phyloP scores from a whole-genome alignment of 2,888 invertebrate species.

The Lasioglossum pauxillum region DNA sequence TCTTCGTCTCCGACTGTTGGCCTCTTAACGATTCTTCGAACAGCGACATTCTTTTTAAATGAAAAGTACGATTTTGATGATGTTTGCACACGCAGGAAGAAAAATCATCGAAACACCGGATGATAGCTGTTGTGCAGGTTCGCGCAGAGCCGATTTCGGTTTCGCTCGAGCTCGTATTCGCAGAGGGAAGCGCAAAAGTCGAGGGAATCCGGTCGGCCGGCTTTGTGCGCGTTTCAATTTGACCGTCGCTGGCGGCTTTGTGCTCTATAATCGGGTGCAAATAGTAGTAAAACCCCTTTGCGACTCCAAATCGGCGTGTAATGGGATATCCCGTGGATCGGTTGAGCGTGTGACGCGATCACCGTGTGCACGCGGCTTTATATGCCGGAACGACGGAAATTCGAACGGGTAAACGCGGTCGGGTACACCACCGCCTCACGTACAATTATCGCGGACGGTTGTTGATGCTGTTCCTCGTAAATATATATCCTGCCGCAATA shows the following conservation, averaged over 20 bases:
- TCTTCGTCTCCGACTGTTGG: background rate
- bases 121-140: background rate
- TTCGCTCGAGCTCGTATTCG: background rate
- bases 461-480: slow-evolving; percentile 1
- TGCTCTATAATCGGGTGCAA: slow-evolving; percentile 42
- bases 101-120: background rate
- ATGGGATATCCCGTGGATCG: slow-evolving; percentile 50
- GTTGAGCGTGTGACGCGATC: slow-evolving; percentile 48
- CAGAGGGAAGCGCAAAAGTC: slow-evolving; percentile 18
- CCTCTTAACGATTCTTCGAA: background rate
- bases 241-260: slow-evolving; percentile 19
- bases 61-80: too few relatives aligned
- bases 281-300: slow-evolving; percentile 44
- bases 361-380: slow-evolving; percentile 54
- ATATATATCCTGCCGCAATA: background rate
- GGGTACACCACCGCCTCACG: slow-evolving; percentile 3
- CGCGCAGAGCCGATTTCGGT: background rate
- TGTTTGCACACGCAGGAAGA: too few relatives aligned
- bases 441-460: slow-evolving; percentile 34
- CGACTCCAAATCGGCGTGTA: slow-evolving; percentile 51
- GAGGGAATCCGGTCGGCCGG: background rate
- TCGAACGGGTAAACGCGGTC: slow-evolving; percentile 48
- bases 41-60: too few relatives aligned
- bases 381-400: slow-evolving; percentile 36
- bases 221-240: slow-evolving; percentile 16